These are phyloP conservation scores for Sialis fuliginosa DNA, from an alignment of 2,888 invertebrate genomes.

Conservation along the genomic window DNA sequence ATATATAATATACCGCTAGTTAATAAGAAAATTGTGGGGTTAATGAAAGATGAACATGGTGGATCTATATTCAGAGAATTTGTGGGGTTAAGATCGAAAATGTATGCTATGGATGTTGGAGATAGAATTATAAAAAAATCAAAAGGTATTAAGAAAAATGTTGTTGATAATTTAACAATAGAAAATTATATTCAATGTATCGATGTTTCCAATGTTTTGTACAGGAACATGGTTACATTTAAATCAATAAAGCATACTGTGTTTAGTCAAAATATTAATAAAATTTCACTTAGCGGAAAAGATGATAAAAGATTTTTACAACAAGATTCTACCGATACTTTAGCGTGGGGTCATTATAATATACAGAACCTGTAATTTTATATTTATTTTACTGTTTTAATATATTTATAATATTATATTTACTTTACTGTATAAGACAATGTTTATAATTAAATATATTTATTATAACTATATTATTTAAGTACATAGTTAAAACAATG, in stretches of 20 bases:
- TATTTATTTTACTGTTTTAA: no score
- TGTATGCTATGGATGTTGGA: conserved; percentile 1
- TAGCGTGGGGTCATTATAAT: conserved; percentile 2
- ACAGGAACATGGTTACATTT: neutral
- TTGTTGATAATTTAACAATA: neutral
- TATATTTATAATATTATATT: no score
- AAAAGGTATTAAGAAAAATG: neutral
- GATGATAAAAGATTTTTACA: conserved; percentile 4
- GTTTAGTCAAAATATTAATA: conserved; percentile 3
- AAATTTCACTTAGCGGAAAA: conserved; percentile 1
- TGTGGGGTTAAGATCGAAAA: conserved; percentile 8
- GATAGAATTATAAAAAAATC: neutral
- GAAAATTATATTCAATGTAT: neutral
- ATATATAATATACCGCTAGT: conserved; percentile 11
- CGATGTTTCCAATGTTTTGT: neutral
- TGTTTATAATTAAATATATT: no score
- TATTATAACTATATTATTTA: no score
- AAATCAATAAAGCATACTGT: conserved; percentile 1
- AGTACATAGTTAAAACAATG: no score
- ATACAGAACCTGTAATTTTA: neutral
- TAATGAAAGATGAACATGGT: conserved; percentile 8
- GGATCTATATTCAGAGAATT: conserved; percentile 6
- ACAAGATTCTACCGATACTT: conserved; percentile 1
- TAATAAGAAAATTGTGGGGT: conserved; percentile 10
- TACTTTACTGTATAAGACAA: no score